Evolutionary conservation across 2,113 vertebrate species (phyloP), one percentile per base, ranked within the genome.

Genomic region (Camelus bactrianus): DNA sequence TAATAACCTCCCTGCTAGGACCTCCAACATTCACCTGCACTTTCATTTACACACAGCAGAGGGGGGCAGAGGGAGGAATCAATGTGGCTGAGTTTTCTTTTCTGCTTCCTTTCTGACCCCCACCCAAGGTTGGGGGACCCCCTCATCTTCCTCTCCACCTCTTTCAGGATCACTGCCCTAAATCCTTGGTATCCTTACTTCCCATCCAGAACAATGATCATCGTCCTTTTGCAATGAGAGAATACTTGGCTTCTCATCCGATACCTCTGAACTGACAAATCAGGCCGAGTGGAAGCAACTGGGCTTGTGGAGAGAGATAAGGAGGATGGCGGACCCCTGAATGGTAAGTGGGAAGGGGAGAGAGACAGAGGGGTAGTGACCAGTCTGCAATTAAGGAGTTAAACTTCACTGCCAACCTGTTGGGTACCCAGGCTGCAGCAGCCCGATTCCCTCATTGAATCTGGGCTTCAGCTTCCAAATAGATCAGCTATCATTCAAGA

Each of bases 391-490:
- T n/a, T 50, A 89, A 24, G 12, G 22, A 97, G 75, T 86, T 88
- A 65, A 93, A 92, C 42, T 94, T 64, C 73, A 58, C 54, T 42
- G 91, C 88, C 96, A 96, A 96, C 97, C 96, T 97, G 95, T 97
- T 97, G 96, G 94, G 84, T 62, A 65, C n/a, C 87, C 50, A 7
- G 32, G 86, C 70, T 52, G 17, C 10, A 28, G 35, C 50, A 84
- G 75, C 91, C 60, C 46, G 1, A 9, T 69, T 81, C 75, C 89
- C 93, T 96, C 80, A 56, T 85, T 77, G 42, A 73, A 88, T 22
- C 89, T 10, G 38, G 93, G 93, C 81, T 46, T 75, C 82, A 62
- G 38, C 73, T 92, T 75, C 42, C 73, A 86, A 83, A 79, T 4
- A 58, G 48, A 58, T 20, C 69, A 54, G 73, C 79, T 85, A 72